These are phyloP conservation scores for Phasianus colchicus DNA, from an alignment of 2,113 vertebrate genomes.

Conservation along the genomic window DNA sequence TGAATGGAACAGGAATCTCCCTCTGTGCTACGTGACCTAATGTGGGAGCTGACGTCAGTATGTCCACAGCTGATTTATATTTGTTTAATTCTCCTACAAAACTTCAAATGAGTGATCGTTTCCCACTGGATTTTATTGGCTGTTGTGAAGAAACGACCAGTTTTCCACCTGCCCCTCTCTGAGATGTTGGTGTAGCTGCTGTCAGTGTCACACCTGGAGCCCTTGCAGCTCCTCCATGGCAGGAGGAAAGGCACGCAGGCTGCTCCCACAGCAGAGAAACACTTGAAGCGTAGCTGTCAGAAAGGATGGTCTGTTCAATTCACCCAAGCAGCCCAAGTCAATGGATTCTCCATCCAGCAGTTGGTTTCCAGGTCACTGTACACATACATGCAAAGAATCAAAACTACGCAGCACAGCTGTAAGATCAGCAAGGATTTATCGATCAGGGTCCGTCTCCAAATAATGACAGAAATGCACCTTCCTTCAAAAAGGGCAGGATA, in stretches of 20 bases:
- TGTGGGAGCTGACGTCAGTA: conserved; percentile 24
- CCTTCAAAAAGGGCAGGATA: conserved; percentile 69
- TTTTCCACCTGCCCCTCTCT: neutral
- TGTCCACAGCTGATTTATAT: neutral
- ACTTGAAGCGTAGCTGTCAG: neutral
- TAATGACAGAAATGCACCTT: conserved; percentile 77
- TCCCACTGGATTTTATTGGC: neutral
- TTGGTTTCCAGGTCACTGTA: conserved; percentile 45
- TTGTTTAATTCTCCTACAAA: conserved; percentile 1
- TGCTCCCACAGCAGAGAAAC: neutral
- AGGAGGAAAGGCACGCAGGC: neutral
- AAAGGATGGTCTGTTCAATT: neutral
- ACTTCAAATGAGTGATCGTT: neutral
- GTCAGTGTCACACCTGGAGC: neutral
- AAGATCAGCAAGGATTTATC: conserved; percentile 75
- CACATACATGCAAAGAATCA: conserved; percentile 66
- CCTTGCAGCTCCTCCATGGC: neutral
- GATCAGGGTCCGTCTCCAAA: conserved; percentile 79
- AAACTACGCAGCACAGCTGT: conserved; percentile 49
- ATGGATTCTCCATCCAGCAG: neutral
- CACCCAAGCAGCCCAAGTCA: neutral
- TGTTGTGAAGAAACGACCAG: neutral
- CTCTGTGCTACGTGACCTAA: conserved; percentile 34
- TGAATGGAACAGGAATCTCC: conserved; percentile 36
- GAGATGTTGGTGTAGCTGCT: neutral